phyloP scores from a whole-genome alignment of 37 sponge, comb jelly and placozoan species.

The Aplysina aerophoba region DNA sequence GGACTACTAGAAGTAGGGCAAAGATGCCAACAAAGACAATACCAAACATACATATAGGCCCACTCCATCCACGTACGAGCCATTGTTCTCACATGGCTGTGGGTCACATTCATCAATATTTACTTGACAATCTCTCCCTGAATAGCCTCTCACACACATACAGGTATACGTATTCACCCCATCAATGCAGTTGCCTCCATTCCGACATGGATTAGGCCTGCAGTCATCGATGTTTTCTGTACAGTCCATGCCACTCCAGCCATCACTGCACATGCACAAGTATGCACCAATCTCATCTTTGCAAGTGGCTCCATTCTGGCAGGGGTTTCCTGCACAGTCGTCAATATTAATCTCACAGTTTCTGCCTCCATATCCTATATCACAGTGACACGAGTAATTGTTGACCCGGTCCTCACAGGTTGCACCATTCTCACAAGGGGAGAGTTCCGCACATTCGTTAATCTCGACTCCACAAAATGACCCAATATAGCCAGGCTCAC shows the following conservation, averaged over 20 bases:
- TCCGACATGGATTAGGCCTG: slow-evolving; percentile 27
- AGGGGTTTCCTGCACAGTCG: slow-evolving; percentile 12
- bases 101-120: slow-evolving; percentile 34
- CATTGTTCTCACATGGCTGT: slow-evolving; percentile 3
- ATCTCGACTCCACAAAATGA: slow-evolving; percentile 32
- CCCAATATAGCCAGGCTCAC: slow-evolving; percentile 39
- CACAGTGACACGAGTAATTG: slow-evolving; percentile 20
- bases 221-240: neutral
- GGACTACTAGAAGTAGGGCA: slow-evolving; percentile 20
- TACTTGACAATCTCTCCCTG: slow-evolving; percentile 31
- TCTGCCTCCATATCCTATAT: slow-evolving; percentile 24
- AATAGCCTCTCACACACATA: slow-evolving; percentile 37
- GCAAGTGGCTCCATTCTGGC: slow-evolving; percentile 48
- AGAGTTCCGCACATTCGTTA: slow-evolving; percentile 16
- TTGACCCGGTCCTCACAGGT: slow-evolving; percentile 1
- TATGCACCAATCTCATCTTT: slow-evolving; percentile 7
- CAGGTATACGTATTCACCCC: slow-evolving; percentile 33
- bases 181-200: slow-evolving; percentile 48
- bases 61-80: neutral
- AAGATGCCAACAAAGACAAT: slow-evolving; percentile 33
- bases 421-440: slow-evolving; percentile 40
- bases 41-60: neutral
- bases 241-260: neutral
- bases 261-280: neutral
- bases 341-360: too few species aligned